These are phyloP conservation scores for Oxyteleia sp. DNA, from an alignment of 2,888 invertebrate genomes.

Conservation along the genomic window DNA sequence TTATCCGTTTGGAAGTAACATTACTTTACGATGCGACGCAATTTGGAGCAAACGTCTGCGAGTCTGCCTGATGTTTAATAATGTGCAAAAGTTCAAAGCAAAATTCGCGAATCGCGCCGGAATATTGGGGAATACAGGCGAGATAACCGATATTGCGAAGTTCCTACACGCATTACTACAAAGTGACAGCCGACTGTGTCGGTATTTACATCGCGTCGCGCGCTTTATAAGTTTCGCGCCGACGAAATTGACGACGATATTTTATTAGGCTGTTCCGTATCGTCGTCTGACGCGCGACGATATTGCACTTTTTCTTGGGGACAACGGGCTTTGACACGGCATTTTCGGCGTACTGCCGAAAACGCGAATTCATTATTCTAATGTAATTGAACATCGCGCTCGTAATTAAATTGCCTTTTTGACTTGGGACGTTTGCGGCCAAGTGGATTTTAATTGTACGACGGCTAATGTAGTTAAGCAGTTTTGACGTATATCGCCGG, in stretches of 20 bases:
- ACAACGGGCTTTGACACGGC: no score
- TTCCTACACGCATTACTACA: conserved; percentile 26
- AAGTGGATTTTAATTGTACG: conserved; percentile 12
- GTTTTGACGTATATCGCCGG: conserved; percentile 39
- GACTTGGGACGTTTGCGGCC: conserved; percentile 2
- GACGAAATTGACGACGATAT: conserved; percentile 60
- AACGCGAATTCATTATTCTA: not conserved
- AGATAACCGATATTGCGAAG: conserved; percentile 62
- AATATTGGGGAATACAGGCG: conserved; percentile 41
- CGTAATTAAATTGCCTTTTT: not conserved
- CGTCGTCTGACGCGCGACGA: conserved; percentile 17
- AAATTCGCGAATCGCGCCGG: conserved; percentile 31
- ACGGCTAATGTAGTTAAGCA: not conserved
- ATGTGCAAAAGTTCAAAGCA: conserved; percentile 48
- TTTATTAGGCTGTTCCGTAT: conserved; percentile 56
- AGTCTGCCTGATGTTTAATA: conserved; percentile 45
- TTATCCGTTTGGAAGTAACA: no score
- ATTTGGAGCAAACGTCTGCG: no score
- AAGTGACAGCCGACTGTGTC: conserved; percentile 52
- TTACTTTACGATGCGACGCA: no score
- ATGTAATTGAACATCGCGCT: not conserved
- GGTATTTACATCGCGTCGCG: conserved; percentile 23
- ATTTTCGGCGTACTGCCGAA: no score
- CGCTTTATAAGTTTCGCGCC: conserved; percentile 44
- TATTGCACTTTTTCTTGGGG: conserved; percentile 43